Base-by-base conservation (phyloP, 2,113 vertebrate genomes). In the Muntiacus reevesi region DNA sequence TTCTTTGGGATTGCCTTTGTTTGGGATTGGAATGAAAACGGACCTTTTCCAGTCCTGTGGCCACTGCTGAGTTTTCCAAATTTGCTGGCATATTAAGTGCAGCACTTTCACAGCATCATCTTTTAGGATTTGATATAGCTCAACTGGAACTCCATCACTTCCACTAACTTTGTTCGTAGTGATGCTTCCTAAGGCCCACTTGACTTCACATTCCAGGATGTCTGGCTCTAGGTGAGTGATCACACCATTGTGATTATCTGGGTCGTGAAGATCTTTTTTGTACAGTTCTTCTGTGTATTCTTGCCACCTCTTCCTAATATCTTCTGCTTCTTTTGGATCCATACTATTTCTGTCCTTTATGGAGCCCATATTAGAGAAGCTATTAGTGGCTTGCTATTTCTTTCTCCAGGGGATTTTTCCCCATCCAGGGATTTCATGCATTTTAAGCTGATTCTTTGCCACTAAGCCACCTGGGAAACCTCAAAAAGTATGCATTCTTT, bases 151-250 rank as follows among this genome's bases (percentile, higher is more conserved):
- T 59, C 57, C 25, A 25, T 27, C 25, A 27, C 0, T 10, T 59
- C 1, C 0, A 27, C 9, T 59, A 59, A 0, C 57, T 59, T 59
- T 59, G 10, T 27, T 59, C 4, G 0, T 59, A 59, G 57, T 59
- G 33, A n/a, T 67, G 62, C 2, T n/a, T 67, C 7, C 33, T n/a
- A n/a, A 67, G 62, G 62, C 33, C 62, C 7, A 67, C 16, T 67
- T 67, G 62, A 2, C 62, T n/a, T 67, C 16, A n/a, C 33, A 67
- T n/a, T 67, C 30, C 30, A 33, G 62, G 30, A 64, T 64, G 15
- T 64, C 62, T 64, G 62, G 62, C 30, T 64, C 62, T 64, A 64
- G 2, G 3, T 64, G 16, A n/a, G 16, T 64, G 62, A n/a, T 64
- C 33, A 64, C 62, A 64, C 62, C 12, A 50, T 13, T 50, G 47